A percentile compares a stretch with the other conserved stretches of the same genome.
Conservation (phyloP, 2,113 vertebrate genomes). For the Astatoreochromis straeleni region DNA sequence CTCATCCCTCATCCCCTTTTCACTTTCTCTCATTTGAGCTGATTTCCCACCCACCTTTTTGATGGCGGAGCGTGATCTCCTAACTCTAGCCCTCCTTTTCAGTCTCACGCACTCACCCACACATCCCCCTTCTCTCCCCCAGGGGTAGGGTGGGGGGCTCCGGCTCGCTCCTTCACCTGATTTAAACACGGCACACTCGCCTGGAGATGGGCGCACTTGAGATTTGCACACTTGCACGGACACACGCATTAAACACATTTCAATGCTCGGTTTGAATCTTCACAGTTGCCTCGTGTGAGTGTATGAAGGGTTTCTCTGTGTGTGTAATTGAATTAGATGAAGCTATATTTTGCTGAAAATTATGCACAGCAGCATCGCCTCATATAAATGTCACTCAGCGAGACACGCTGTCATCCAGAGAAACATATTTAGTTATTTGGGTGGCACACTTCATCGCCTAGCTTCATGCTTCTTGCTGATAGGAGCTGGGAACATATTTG, state of each 20-base stretch:
- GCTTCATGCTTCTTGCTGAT: not conserved
- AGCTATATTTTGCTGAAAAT: not conserved
- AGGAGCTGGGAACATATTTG: not conserved
- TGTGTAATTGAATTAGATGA: slow-evolving; percentile 14
- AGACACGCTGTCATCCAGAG: not conserved
- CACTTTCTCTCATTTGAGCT: slow-evolving; percentile 28
- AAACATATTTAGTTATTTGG: not conserved
- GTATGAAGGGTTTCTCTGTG: not conserved
- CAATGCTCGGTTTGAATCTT: not conserved
- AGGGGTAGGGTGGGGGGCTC: not conserved
- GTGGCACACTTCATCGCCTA: not conserved
- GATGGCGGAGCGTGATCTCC: slow-evolving; percentile 14
- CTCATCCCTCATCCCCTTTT: not conserved
- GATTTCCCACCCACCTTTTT: slow-evolving; percentile 45
- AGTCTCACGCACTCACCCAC: slow-evolving; percentile 31
- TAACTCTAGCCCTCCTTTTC: slow-evolving; percentile 18
- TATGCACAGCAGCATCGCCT: not conserved
- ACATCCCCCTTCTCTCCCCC: not conserved
- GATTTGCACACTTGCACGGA: not conserved
- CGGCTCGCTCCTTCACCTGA: slow-evolving; percentile 13
- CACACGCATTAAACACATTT: not conserved
- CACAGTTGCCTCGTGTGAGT: not conserved
- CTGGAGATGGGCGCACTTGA: not conserved
- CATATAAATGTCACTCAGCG: not conserved
- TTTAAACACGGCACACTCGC: not conserved